A percentile compares a stretch with the other conserved stretches of the same genome.
Evolutionary conservation across 2,797 vertebrate species (phyloP).

Genomic region (Erithacus rubecula): DNA sequence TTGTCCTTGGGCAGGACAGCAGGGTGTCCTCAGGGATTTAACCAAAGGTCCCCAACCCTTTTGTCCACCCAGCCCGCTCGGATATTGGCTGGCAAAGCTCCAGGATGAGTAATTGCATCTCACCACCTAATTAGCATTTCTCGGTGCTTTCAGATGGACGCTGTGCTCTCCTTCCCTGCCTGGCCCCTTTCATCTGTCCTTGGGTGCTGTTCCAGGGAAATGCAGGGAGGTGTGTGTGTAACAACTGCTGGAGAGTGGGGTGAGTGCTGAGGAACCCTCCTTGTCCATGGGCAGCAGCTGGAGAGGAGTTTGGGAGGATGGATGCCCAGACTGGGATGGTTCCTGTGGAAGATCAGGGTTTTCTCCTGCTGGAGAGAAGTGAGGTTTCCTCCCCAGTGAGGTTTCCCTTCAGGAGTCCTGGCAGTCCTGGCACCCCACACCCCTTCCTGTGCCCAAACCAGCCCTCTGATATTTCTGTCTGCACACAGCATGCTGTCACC

Average conservation of each 20-base stretch:
- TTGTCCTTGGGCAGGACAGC: not conserved
- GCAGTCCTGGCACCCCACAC: too few relatives aligned
- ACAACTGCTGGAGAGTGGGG: not conserved
- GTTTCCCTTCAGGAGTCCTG: not conserved
- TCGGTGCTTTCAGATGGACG: not conserved
- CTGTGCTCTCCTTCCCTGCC: not conserved
- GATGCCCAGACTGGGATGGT: not conserved
- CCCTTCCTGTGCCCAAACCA: not conserved
- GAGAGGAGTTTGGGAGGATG: not conserved
- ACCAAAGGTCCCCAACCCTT: not conserved
- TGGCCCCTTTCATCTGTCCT: not conserved
- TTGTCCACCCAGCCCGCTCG: not conserved
- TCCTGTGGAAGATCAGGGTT: not conserved
- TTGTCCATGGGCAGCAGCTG: not conserved
- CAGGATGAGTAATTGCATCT: not conserved
- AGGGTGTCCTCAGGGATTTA: not conserved
- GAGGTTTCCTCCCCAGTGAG: not conserved
- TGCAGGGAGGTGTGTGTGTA: not conserved
- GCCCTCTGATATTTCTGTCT: not conserved
- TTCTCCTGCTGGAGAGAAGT: not conserved
- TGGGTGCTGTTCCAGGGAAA: not conserved
- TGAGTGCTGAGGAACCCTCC: not conserved
- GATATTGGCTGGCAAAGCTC: not conserved
- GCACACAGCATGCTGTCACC: accelerated
- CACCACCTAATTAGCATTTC: not conserved